A percentile compares a stretch with the other conserved stretches of the same genome.
These are phyloP conservation scores for Girardia tigrina DNA, from an alignment of 2,888 invertebrate genomes.

Conservation along the genomic window DNA sequence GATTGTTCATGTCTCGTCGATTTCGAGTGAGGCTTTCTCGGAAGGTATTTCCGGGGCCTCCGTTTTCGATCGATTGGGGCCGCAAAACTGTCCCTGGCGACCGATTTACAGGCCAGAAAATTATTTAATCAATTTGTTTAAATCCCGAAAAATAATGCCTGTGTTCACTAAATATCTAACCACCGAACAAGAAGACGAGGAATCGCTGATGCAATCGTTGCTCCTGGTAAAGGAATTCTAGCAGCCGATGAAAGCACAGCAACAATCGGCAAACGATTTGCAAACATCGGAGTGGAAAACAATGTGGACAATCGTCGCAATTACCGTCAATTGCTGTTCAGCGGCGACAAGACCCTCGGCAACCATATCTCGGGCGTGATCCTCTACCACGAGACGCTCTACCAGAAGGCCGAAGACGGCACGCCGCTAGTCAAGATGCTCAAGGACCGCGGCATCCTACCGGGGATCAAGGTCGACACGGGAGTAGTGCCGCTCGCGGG, in stretches of 20 bases:
- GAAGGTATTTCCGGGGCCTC: too few species aligned
- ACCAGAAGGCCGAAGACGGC: slow-evolving; percentile 79
- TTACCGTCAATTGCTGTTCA: slow-evolving; percentile 77
- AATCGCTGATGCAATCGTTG: slow-evolving; percentile 73
- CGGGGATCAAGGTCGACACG: slow-evolving; percentile 64
- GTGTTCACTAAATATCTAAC: not conserved
- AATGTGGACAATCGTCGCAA: slow-evolving; percentile 74
- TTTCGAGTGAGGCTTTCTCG: too few species aligned
- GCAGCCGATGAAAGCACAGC: too few species aligned
- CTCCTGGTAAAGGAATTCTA: slow-evolving; percentile 78
- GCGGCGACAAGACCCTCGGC: slow-evolving; percentile 54
- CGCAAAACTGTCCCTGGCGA: too few species aligned
- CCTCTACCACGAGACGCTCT: slow-evolving; percentile 91
- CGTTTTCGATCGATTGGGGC: too few species aligned
- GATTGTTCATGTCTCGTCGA: too few species aligned
- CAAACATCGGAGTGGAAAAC: slow-evolving; percentile 77
- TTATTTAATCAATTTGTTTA: too few species aligned
- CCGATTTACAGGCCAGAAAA: too few species aligned
- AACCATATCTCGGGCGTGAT: slow-evolving; percentile 82
- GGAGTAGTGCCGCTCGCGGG: slow-evolving; percentile 86
- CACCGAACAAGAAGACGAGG: not conserved
- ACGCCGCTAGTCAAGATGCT: slow-evolving; percentile 43
- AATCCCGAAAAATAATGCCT: too few species aligned
- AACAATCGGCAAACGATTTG: slow-evolving; percentile 74
- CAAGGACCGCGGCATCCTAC: slow-evolving; percentile 43